phyloP scores from a whole-genome alignment of 2,113 vertebrate genomes.

The Platysteira castanea region DNA sequence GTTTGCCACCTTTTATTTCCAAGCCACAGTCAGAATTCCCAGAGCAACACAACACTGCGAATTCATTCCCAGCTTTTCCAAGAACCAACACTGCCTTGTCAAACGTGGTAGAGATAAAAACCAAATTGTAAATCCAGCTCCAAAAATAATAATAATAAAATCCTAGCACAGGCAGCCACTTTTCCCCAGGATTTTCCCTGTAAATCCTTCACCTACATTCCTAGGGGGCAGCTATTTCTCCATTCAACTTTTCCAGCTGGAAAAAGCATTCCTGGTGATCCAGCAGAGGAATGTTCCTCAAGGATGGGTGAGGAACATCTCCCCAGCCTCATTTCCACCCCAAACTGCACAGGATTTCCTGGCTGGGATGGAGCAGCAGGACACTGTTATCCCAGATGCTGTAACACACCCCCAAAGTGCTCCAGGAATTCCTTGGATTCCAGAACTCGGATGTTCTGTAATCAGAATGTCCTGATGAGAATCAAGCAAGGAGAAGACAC shows the following conservation, averaged over 20 bases:
- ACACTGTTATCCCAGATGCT: neutral
- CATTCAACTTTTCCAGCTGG: neutral
- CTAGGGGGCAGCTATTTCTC: neutral
- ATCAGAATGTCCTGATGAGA: neutral
- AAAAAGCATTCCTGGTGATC: neutral
- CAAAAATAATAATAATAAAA: neutral
- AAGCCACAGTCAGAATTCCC: neutral
- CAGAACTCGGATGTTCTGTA: neutral
- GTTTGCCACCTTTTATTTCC: neutral
- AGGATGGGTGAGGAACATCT: neutral
- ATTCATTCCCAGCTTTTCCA: neutral
- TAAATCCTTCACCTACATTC: neutral
- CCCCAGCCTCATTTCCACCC: neutral
- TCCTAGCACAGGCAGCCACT: neutral
- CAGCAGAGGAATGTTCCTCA: neutral
- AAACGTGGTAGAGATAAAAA: neutral
- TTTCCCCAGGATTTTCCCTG: constrained; percentile 1
- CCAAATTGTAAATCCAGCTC: neutral
- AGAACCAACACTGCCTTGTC: neutral
- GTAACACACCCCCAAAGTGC: neutral
- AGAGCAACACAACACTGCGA: neutral
- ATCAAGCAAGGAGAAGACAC: neutral
- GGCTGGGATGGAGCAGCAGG: neutral
- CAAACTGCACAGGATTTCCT: neutral
- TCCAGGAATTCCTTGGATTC: neutral